A percentile compares a stretch with the other conserved stretches of the same genome.
These are phyloP conservation scores for Phoeniculus purpureus DNA, from an alignment of 2,797 vertebrate species.

Conservation along the genomic window DNA sequence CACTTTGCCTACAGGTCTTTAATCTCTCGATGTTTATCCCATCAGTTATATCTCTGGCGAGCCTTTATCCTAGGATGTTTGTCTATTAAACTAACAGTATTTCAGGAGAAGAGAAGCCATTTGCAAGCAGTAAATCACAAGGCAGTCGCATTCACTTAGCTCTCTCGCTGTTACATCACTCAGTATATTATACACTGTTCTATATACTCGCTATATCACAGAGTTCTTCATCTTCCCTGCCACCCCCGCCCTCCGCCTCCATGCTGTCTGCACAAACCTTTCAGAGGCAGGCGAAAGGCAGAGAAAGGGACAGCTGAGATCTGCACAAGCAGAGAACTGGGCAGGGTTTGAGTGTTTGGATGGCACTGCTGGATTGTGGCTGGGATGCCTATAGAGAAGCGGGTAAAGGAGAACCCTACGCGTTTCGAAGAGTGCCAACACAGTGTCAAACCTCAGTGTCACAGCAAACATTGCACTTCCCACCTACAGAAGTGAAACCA, in stretches of 20 bases:
- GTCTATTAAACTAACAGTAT: slow-evolving; percentile 81
- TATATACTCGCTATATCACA: slow-evolving; percentile 10
- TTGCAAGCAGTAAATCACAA: slow-evolving; percentile 77
- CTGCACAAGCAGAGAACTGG: background rate
- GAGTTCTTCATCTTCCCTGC: slow-evolving; percentile 51
- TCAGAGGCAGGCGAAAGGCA: slow-evolving; percentile 1
- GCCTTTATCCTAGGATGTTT: slow-evolving; percentile 77
- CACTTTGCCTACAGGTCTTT: slow-evolving; percentile 71
- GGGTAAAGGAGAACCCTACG: background rate
- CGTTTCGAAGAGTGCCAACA: background rate
- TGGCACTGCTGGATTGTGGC: slow-evolving; percentile 35
- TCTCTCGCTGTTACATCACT: slow-evolving; percentile 53
- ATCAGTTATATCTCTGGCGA: slow-evolving; percentile 69
- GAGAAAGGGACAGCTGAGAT: slow-evolving; percentile 32
- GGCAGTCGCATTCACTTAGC: slow-evolving; percentile 60
- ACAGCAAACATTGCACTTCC: background rate
- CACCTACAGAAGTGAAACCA: background rate
- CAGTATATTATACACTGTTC: slow-evolving; percentile 53
- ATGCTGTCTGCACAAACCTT: slow-evolving; percentile 44
- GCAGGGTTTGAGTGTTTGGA: background rate
- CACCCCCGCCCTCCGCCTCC: slow-evolving; percentile 41
- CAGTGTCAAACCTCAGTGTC: background rate
- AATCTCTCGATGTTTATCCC: slow-evolving; percentile 75
- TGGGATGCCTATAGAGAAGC: background rate
- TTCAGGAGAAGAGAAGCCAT: slow-evolving; percentile 70